A percentile compares a stretch with the other conserved stretches of the same genome.
These are phyloP conservation scores for Clostera curtula DNA, from an alignment of 2,888 invertebrate genomes.

Conservation along the genomic window DNA sequence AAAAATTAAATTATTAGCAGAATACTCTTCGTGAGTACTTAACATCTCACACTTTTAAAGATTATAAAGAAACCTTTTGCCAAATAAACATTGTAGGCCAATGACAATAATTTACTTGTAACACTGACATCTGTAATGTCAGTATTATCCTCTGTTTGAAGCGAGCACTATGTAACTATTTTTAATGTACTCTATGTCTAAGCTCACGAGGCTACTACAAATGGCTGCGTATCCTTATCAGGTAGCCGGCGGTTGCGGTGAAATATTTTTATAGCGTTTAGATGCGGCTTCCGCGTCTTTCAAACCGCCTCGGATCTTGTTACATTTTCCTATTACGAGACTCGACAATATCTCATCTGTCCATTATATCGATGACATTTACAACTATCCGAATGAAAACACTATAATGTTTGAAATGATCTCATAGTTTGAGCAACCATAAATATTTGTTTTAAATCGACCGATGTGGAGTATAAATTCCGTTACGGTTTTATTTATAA, in stretches of 20 bases:
- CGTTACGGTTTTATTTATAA: conserved; percentile 47
- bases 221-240: conserved; percentile 68
- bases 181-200: no score
- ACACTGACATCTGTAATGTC: no score
- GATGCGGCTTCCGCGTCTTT: conserved; percentile 58
- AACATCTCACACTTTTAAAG: no score
- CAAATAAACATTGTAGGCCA: no score
- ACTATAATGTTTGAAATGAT: conserved; percentile 10
- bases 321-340: conserved; percentile 51
- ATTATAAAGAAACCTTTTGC: no score
- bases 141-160: no score
- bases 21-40: no score
- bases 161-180: no score
- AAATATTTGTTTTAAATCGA: conserved; percentile 37
- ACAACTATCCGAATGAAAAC: conserved; percentile 23
- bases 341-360: conserved; percentile 30
- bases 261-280: conserved; percentile 65
- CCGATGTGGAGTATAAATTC: conserved; percentile 40
- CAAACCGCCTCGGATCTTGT: conserved; percentile 41
- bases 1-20: no score
- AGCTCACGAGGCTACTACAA: conserved; percentile 56
- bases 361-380: conserved; percentile 39
- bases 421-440: conserved; percentile 24
- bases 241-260: conserved; percentile 59
- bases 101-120: no score